Percentiles rank a stretch among this genome's conserved stretches.
phyloP scores from a whole-genome alignment of 2,113 vertebrate genomes.

The Leptocoma aspasia region DNA sequence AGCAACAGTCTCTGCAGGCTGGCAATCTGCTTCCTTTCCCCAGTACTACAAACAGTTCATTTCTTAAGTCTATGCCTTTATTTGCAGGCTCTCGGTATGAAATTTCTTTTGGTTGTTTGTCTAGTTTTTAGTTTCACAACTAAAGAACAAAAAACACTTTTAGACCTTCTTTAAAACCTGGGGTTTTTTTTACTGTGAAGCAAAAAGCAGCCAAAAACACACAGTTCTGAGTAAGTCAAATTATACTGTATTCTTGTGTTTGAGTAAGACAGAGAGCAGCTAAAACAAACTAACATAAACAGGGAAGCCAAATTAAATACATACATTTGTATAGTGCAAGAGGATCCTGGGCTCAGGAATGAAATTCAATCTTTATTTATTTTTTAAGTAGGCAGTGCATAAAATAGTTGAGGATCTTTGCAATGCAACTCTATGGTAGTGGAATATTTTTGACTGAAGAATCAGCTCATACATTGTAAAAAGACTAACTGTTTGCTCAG shows the following conservation, averaged over 20 bases:
- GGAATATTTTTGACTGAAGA: conserved; percentile 2
- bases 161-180: conserved; percentile 18
- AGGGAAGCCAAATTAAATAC: conserved; percentile 67
- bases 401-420: conserved; percentile 24
- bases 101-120: conserved; percentile 50
- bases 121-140: conserved; percentile 62
- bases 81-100: conserved; percentile 20
- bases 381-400: conserved; percentile 45
- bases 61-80: conserved; percentile 20
- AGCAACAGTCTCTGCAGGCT: not conserved
- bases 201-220: conserved; percentile 55
- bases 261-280: conserved; percentile 58
- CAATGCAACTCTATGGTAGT: not conserved
- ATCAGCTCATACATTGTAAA: not conserved
- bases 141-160: conserved; percentile 58
- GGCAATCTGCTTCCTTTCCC: not conserved
- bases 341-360: conserved; percentile 54
- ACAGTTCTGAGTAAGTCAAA: conserved; percentile 53
- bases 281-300: conserved; percentile 66
- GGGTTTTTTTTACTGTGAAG: not conserved
- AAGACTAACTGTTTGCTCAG: not conserved
- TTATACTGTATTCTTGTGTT: conserved; percentile 61
- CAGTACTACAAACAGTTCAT: not conserved
- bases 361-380: conserved; percentile 52
- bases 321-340: conserved; percentile 57